Evolutionary conservation across 1,140 invertebrate species (phyloP).

Genomic region (Trichoplusia ni): DNA sequence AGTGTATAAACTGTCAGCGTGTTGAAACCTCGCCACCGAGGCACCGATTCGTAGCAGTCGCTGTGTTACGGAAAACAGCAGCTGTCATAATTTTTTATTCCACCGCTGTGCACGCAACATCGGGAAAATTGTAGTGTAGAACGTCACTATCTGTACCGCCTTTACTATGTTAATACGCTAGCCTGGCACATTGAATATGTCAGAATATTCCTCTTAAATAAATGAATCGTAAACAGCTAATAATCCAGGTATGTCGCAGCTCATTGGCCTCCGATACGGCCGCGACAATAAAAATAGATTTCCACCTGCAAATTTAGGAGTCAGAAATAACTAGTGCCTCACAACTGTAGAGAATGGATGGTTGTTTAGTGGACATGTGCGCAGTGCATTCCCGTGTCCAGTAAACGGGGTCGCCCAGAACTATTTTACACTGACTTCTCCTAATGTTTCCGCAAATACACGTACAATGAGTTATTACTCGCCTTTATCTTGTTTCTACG

Average conservation of each 20-base stretch:
- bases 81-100: neutral
- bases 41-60: neutral
- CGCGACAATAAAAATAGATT: constrained; percentile 23
- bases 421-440: neutral
- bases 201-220: constrained; percentile 1
- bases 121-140: neutral
- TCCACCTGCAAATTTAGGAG: neutral
- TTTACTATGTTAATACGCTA: neutral
- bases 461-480: constrained; percentile 8
- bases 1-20: neutral
- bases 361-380: neutral
- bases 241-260: constrained; percentile 6
- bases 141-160: neutral
- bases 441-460: constrained; percentile 27
- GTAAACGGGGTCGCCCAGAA: constrained; percentile 21
- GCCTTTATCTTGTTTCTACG: neutral
- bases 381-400: constrained; percentile 18
- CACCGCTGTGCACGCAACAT: neutral
- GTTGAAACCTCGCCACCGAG: neutral
- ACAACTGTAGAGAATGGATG: constrained; percentile 4
- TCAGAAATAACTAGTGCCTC: constrained; percentile 5
- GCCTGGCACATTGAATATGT: neutral
- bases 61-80: neutral
- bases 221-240: constrained; percentile 20
- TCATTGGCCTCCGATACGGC: neutral